These are phyloP conservation scores for Taeniopygia guttata DNA, from an alignment of 2,797 vertebrate genomes.

Conservation along the genomic window DNA sequence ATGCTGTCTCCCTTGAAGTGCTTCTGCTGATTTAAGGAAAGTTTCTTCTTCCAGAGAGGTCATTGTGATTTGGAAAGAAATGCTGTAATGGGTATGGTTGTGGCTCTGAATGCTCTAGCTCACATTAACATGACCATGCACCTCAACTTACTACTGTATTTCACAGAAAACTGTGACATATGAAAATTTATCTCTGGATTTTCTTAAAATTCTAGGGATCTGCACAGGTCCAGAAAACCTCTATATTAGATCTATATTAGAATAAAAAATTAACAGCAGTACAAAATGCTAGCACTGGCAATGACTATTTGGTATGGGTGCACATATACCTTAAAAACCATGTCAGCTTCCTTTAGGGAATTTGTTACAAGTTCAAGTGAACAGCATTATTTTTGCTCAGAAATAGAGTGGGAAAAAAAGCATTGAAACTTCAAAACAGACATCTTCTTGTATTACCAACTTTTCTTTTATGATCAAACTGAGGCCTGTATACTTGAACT, in stretches of 20 bases:
- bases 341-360: not conserved
- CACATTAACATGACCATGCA: not conserved
- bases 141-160: not conserved
- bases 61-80: not conserved
- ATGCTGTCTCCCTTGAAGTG: not conserved
- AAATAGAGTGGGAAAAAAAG: not conserved
- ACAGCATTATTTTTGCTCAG: not conserved
- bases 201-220: not conserved
- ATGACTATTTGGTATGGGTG: not conserved
- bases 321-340: not conserved
- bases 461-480: not conserved
- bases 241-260: not conserved
- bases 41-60: accelerated
- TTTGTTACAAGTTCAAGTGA: not conserved
- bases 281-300: not conserved
- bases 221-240: not conserved
- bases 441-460: not conserved
- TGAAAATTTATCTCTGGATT: not conserved
- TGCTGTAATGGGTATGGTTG: accelerated
- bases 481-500: not conserved
- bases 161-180: not conserved
- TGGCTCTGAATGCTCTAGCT: not conserved
- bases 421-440: not conserved
- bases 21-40: not conserved
- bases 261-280: not conserved